Evolutionary conservation across 1,140 invertebrate species (phyloP), one percentile per base, ranked within the genome.

Genomic region (Papilio glaucus): DNA sequence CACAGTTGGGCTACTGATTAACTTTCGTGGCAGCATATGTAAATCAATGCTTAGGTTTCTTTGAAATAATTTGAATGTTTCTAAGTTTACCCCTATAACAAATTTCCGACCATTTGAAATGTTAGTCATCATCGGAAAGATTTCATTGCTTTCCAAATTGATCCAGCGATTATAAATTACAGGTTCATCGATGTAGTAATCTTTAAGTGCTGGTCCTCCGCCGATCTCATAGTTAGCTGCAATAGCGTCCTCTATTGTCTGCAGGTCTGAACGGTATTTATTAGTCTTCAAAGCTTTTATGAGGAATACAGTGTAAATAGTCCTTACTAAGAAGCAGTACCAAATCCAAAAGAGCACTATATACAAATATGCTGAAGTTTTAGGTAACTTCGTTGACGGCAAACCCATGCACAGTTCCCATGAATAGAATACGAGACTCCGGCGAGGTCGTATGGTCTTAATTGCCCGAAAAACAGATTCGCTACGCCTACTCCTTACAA

Each of bases 291-390:
- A 74, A 13, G 78, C 80, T 65, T 78, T 81, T 72, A 92, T 90
- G 10, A 92, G 75, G 61, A 80, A 87, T 0, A 84, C 87, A 76
- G 89, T 88, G 63, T 92, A 92, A 45, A 87, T 80, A 4, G 86
- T 92, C 74, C 90, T 83, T 18, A 92, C 71, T 21, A 92, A 73
- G 69, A 86, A 86, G 78, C 86, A 89, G 62, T 89, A 89, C 82
- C 82, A 87, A 49, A 90, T 84, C 88, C 87, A 90, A 24, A 85
- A 65, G 0, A 85, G 39, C 4, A 81, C 39, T 0, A 88, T 72
- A 42, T 75, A 78, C 12, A 86, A 57, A 13, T 85, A 74, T 1
- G 72, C 21, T 24, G 65, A 79, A 42, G 85, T 85, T 45, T 71
- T 72, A 2, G 90, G 86, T 18, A 89, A 69, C n/a, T 72, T 80